Evolutionary conservation across 2,888 invertebrate species (phyloP), one percentile per base, ranked within the genome.

Genomic region (Scrobipalpa atriplicella): DNA sequence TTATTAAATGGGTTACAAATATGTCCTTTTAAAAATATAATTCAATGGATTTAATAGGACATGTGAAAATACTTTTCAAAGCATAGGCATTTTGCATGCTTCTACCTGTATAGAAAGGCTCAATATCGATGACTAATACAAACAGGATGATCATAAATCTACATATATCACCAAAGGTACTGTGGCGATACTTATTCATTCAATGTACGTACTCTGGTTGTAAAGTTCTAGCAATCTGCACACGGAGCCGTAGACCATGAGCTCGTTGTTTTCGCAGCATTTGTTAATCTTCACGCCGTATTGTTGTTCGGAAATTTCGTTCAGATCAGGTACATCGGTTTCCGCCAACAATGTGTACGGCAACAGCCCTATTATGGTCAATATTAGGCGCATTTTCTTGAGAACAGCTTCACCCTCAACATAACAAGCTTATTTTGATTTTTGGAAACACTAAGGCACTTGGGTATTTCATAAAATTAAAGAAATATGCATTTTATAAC

Each of bases 231-330:
- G 93, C 78, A 94, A 89, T 77, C 94, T 94, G 82, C 97, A 97
- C 69, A 90, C 87, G 66, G 93, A 92, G 78, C 95, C 95, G 52
- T 29, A 29, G 29, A 96, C 91, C 82, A 95, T 94, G 66, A 97
- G 87, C 83, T 97, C 96, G 75, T 95, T 93, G 64, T 89, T 86
- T 80, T 95, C 95, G 85, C 97, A 97, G 81, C 97, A 97, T 93
- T 97, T 97, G 80, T 96, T 96, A 72, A 97, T 94, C 76, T 92
- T 92, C 36, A 96, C 89, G 19, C 89, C 83, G 72, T 92, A 84
- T 56, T 88, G 84, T 75, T 87, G 84, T 67, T 88, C 92, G 1
- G 92, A 84, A 79, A 94, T 67, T 78, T 92, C 79, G 83, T 94
- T 85, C 75, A 93, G 79, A 84, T 94, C 76, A 76, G 89, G 78